Conservation (phyloP, 1,140 invertebrate genomes). For the Mactra quadrangularis region DNA sequence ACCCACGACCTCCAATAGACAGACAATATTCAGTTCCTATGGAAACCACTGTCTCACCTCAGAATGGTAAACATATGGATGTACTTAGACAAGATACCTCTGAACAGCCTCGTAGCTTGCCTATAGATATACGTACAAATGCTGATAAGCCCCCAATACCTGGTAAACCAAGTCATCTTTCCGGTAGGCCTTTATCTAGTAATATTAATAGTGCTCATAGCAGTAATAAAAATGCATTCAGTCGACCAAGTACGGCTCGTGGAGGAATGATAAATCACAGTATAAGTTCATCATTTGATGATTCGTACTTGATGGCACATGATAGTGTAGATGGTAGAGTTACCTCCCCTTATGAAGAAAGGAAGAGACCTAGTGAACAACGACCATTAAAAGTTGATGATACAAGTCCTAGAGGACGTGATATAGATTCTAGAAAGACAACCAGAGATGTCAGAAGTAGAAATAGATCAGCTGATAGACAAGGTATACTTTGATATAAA, state of each 20-base stretch:
- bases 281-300: too few species aligned
- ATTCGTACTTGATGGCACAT: background rate
- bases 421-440: constrained; percentile 21
- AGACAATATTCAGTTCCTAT: constrained; percentile 33
- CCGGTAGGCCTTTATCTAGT: background rate
- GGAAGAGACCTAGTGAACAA: constrained; percentile 9
- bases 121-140: constrained; percentile 16
- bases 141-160: constrained; percentile 55
- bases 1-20: constrained; percentile 33
- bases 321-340: background rate
- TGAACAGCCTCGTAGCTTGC: constrained; percentile 47
- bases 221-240: background rate
- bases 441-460: constrained; percentile 18
- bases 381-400: constrained; percentile 16
- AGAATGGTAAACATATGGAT: constrained; percentile 16
- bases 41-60: constrained; percentile 11
- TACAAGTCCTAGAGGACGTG: constrained; percentile 4
- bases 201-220: constrained; percentile 5
- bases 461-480: constrained; percentile 54
- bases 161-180: constrained; percentile 41
- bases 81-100: constrained; percentile 27
- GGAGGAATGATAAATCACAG: background rate
- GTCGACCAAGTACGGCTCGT: background rate
- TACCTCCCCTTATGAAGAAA: background rate
- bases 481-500: too few species aligned